Conservation (phyloP, 1,140 invertebrate genomes). For the Lepidurus packardi region DNA sequence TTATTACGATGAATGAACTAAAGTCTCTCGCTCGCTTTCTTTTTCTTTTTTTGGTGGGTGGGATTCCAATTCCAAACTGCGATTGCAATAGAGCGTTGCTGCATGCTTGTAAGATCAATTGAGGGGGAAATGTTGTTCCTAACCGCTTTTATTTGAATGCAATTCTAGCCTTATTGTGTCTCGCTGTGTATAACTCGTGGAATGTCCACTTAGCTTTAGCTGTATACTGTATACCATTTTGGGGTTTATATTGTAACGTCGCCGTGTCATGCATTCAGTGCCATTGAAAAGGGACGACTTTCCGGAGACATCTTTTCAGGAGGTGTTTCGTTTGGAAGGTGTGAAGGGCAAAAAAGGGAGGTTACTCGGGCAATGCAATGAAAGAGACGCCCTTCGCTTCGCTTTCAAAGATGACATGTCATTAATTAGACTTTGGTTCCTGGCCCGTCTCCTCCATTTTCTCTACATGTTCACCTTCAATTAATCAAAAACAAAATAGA, state of each 20-base stretch:
- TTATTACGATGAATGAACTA: too few relatives aligned
- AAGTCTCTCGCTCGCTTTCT: too few relatives aligned
- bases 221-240: not conserved
- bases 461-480: not conserved
- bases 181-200: not conserved
- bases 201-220: not conserved
- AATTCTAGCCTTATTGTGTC: not conserved
- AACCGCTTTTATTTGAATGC: too few relatives aligned
- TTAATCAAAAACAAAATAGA: not conserved
- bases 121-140: too few relatives aligned
- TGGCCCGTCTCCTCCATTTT: not conserved
- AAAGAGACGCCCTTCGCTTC: slow-evolving; percentile 14
- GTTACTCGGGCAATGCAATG: not conserved
- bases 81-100: too few relatives aligned
- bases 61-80: too few relatives aligned
- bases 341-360: not conserved
- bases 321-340: not conserved
- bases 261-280: not conserved
- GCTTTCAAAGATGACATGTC: not conserved
- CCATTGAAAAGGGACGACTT: not conserved
- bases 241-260: not conserved
- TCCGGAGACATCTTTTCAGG: not conserved
- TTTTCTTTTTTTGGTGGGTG: too few relatives aligned
- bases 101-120: too few relatives aligned
- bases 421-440: not conserved